Conservation (phyloP, 2,797 vertebrate species). For the Eospalax fontanierii region DNA sequence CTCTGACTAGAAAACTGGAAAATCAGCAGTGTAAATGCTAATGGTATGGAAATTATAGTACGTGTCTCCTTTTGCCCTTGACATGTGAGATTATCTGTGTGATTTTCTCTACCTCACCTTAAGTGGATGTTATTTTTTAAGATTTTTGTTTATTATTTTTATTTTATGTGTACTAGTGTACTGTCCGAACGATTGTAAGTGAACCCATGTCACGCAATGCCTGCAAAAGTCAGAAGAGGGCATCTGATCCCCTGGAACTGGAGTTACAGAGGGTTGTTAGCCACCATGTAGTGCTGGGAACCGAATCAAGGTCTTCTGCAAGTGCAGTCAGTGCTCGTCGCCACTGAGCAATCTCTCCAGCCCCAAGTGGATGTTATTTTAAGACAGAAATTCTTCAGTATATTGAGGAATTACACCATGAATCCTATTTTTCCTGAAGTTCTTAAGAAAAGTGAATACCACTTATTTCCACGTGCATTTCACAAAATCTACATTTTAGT, state of each 20-base stretch:
- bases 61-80: neutral
- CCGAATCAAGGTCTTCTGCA: no score
- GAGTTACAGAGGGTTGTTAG: no score
- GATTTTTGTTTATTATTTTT: no score
- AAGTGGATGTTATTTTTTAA: slow-evolving; percentile 12
- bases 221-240: no score
- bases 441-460: slow-evolving; percentile 49
- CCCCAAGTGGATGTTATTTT: slow-evolving; percentile 11
- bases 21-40: neutral
- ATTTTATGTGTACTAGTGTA: no score
- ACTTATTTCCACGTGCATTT: neutral
- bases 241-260: no score
- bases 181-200: no score
- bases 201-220: no score
- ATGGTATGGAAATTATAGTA: neutral
- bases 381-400: slow-evolving; percentile 36
- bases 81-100: neutral
- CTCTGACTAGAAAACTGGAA: neutral
- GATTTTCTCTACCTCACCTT: neutral
- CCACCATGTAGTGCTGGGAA: no score
- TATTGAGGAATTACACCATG: neutral
- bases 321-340: no score
- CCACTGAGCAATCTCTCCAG: no score
- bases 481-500: slow-evolving; percentile 2
- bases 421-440: neutral